Evolutionary conservation across 2,888 invertebrate species (phyloP), one percentile per base, ranked within the genome.

Genomic region (Rhorus exstirpatorius): DNA sequence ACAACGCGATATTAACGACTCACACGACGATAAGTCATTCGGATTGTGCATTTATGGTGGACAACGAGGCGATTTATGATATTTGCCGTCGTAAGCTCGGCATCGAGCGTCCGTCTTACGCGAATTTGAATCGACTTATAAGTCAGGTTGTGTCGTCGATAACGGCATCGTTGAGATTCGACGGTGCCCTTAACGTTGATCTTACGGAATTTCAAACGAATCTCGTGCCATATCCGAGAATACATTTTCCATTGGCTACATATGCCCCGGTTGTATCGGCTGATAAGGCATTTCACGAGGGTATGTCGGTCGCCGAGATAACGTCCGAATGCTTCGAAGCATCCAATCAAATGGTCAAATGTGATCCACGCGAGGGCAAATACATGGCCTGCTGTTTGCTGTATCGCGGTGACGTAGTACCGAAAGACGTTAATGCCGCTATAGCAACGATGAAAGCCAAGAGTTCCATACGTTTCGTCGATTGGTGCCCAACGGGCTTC

Each of bases 121-220:
- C 96, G 51, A 97, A 97, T 92, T 93, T 98, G 81, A 98, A 98
- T 92, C 94, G 97, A 72, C 94, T 98, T 35, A 97, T 98, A 86
- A 97, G 95, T 49, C 95, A 95, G 89, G 94, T 96, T 49, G 95
- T 93, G 0, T 94, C 90, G 1, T 93, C 94, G 68, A 95, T 95
- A 86, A 95, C 95, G 0, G 95, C 95, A 0, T 95, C 95, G 1
- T 92, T 95, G 60, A 93, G 95, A 74, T 95, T 95, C 90, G 95
- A 94, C 86, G 95, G 95, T 14, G 95, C 95, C 7, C 91, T 98
- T 84, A 98, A 98, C 91, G 98, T 98, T 26, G 98, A 98, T 92
- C 94, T 98, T 68, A 97, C 97, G 41, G 98, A 98, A 93, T 98
- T 98, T 93, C 98, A 98, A 94, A 97, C 97, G 0, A 98, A 98